Percentiles rank a stretch among this genome's conserved stretches.
Evolutionary conservation across 2,888 invertebrate species (phyloP).

Genomic region (Branchellion lobata): DNA sequence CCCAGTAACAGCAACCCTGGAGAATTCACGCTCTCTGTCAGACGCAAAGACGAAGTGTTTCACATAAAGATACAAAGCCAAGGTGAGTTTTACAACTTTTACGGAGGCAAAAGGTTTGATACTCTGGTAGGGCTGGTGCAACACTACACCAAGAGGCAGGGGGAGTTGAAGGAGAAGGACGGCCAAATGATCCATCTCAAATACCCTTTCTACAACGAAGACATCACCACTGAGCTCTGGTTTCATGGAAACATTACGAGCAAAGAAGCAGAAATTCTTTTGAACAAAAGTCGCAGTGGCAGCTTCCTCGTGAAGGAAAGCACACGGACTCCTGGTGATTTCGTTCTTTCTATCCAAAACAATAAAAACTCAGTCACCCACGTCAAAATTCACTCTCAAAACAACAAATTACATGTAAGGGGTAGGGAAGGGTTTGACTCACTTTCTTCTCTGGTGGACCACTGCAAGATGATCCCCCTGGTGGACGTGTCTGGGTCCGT

Average conservation of each 20-base stretch:
- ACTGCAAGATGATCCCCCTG: constrained; percentile 76
- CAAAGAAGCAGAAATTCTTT: constrained; percentile 84
- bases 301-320: constrained; percentile 94
- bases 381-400: constrained; percentile 83
- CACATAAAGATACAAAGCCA: constrained; percentile 99
- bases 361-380: constrained; percentile 94
- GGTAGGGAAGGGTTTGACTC: constrained; percentile 94
- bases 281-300: constrained; percentile 89
- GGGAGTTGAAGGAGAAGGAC: constrained; percentile 79
- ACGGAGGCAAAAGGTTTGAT: constrained; percentile 92
- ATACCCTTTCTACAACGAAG: constrained; percentile 89
- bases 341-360: constrained; percentile 82
- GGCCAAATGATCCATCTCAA: constrained; percentile 92
- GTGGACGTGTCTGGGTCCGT: constrained; percentile 53
- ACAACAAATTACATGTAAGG: constrained; percentile 89
- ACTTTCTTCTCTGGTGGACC: constrained; percentile 88
- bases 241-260: constrained; percentile 94
- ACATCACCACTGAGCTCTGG: constrained; percentile 82
- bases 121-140: constrained; percentile 94
- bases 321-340: constrained; percentile 91
- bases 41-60: constrained; percentile 88
- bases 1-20: constrained; percentile 93
- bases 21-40: constrained; percentile 94
- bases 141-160: constrained; percentile 91
- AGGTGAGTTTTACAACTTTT: constrained; percentile 94